A percentile compares a stretch with the other conserved stretches of the same genome.
Conservation (phyloP, 2,797 vertebrate genomes). For the Cossypha polioptera region DNA sequence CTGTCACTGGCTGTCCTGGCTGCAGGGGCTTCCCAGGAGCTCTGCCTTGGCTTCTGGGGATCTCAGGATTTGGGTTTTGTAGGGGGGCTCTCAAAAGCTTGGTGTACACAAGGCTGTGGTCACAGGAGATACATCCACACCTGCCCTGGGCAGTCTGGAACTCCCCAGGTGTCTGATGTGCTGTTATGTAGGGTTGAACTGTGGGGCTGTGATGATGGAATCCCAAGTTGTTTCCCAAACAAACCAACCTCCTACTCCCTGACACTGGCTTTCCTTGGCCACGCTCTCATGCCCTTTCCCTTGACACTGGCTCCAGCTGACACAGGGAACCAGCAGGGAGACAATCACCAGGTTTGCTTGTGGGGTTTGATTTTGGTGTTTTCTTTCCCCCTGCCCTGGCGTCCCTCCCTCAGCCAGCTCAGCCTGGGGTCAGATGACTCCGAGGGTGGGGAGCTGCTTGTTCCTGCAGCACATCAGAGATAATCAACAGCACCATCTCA, state of each 20-base stretch:
- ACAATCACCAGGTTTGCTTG: not conserved
- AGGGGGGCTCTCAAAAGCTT: not conserved
- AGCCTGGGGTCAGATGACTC: not conserved
- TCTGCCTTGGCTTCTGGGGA: not conserved
- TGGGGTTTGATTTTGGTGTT: not conserved
- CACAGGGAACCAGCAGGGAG: not conserved
- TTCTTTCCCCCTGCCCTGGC: accelerated
- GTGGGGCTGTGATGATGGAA: not conserved
- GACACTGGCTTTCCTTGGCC: not conserved
- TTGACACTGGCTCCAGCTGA: not conserved
- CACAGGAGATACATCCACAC: not conserved
- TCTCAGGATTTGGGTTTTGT: not conserved
- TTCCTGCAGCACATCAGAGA: not conserved
- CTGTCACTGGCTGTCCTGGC: not conserved
- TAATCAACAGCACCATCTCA: not conserved
- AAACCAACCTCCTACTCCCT: not conserved
- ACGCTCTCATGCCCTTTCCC: not conserved
- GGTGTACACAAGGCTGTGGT: not conserved
- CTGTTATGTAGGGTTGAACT: not conserved
- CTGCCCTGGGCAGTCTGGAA: not conserved
- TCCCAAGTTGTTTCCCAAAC: not conserved
- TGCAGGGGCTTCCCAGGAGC: not conserved
- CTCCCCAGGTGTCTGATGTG: not conserved
- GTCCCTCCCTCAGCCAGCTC: not conserved
- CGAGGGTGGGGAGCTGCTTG: not conserved